Evolutionary conservation across 2,113 vertebrate genomes (phyloP).

Genomic region (Forbesichthys papilliferus): DNA sequence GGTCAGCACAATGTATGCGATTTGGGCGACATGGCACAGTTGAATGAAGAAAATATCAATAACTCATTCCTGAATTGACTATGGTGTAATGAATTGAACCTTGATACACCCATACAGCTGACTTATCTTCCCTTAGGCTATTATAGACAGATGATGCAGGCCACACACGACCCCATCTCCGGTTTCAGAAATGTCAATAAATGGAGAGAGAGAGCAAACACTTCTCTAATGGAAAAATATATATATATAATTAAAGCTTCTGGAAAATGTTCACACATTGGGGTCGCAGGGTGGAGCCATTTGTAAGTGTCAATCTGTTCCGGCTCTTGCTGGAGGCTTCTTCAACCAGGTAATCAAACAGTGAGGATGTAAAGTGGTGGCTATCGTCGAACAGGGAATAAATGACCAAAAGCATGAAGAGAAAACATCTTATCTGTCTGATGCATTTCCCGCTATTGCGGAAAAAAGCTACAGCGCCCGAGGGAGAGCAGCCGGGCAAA

Average conservation of each 20-base stretch:
- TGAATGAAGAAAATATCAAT: slow-evolving; percentile 50
- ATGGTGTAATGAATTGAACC: slow-evolving; percentile 57
- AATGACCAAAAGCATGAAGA: slow-evolving; percentile 66
- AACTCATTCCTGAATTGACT: slow-evolving; percentile 62
- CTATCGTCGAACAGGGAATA: slow-evolving; percentile 66
- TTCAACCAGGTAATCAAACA: slow-evolving; percentile 58
- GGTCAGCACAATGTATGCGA: slow-evolving; percentile 52
- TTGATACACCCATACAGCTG: slow-evolving; percentile 49
- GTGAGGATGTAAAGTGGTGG: slow-evolving; percentile 56
- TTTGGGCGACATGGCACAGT: slow-evolving; percentile 48
- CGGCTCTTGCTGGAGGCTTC: slow-evolving; percentile 20
- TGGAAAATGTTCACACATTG: slow-evolving; percentile 37
- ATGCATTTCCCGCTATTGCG: slow-evolving; percentile 72
- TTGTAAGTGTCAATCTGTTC: slow-evolving; percentile 34
- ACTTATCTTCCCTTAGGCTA: slow-evolving; percentile 47
- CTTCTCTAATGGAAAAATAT: slow-evolving; percentile 24
- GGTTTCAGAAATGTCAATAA: slow-evolving; percentile 45
- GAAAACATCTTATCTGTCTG: slow-evolving; percentile 71
- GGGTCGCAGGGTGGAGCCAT: slow-evolving; percentile 26
- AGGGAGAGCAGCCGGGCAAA: slow-evolving; percentile 65
- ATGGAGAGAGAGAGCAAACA: slow-evolving; percentile 21
- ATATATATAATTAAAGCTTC: slow-evolving; percentile 39
- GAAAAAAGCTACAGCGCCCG: slow-evolving; percentile 69
- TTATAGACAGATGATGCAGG: slow-evolving; percentile 47
- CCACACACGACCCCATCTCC: slow-evolving; percentile 31